Evolutionary conservation across 1,140 invertebrate species (phyloP).

Genomic region (Armadillidium nasatum): DNA sequence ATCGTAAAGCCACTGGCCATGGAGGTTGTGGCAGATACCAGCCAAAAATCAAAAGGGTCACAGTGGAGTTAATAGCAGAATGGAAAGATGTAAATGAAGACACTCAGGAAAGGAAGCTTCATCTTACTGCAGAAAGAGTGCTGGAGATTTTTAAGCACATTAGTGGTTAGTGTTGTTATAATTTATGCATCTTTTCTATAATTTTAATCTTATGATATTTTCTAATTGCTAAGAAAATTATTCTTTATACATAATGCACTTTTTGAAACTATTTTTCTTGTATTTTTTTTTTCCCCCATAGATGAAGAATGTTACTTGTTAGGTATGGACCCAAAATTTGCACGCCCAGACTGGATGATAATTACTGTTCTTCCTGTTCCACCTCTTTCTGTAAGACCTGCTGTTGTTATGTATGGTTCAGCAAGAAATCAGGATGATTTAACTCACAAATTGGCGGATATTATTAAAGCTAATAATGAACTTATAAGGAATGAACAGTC

Average conservation of each 20-base stretch:
- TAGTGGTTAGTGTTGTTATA: conserved; percentile 53
- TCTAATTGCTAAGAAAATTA: neutral
- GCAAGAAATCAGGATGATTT: conserved; percentile 98
- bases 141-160: conserved; percentile 97
- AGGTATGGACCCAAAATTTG: conserved; percentile 92
- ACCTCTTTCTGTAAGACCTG: conserved; percentile 82
- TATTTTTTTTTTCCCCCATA: conserved; percentile 33
- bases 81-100: conserved; percentile 99
- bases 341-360: conserved; percentile 99
- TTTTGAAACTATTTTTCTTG: neutral
- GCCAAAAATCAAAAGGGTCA: conserved; percentile 80
- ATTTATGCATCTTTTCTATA: conserved; percentile 30
- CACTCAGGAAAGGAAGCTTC: conserved; percentile 91
- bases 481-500: conserved; percentile 88
- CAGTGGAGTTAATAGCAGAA: conserved; percentile 88
- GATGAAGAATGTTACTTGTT: conserved; percentile 95
- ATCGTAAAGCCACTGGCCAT: conserved; percentile 34
- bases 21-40: conserved; percentile 65
- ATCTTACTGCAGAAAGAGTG: conserved; percentile 86
- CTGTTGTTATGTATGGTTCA: conserved; percentile 98
- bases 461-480: conserved; percentile 98
- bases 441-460: conserved; percentile 97
- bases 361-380: conserved; percentile 95
- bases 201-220: neutral
- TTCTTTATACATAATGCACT: neutral